These are phyloP conservation scores for Oophaga sylvatica DNA, from an alignment of 2,797 vertebrate genomes.

Conservation along the genomic window DNA sequence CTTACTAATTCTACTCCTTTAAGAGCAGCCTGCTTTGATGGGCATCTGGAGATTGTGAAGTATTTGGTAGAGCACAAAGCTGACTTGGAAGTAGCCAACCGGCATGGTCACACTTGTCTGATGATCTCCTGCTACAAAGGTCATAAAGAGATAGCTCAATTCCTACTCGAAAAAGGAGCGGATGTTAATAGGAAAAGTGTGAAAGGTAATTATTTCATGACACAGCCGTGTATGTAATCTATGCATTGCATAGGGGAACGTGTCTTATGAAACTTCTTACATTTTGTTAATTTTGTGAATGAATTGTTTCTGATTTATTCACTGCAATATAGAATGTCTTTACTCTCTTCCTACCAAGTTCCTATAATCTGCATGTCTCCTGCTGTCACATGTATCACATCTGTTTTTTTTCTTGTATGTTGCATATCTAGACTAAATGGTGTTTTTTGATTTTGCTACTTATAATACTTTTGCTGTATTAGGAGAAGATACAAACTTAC, in stretches of 20 bases:
- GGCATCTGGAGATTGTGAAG: conserved; percentile 94
- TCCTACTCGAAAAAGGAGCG: conserved; percentile 93
- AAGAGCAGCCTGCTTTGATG: conserved; percentile 95
- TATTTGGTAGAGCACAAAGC: conserved; percentile 97
- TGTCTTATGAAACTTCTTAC: neutral
- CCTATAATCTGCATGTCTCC: neutral
- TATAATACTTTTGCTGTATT: neutral
- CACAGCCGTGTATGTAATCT: neutral
- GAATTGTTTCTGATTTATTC: neutral
- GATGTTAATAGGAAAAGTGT: conserved; percentile 98
- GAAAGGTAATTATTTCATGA: conserved; percentile 82
- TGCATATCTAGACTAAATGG: neutral
- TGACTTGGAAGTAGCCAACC: conserved; percentile 96
- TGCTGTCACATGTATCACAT: neutral
- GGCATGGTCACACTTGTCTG: conserved; percentile 95
- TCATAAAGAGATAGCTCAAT: conserved; percentile 96
- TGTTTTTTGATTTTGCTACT: no score
- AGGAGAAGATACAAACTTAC: no score
- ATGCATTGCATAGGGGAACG: neutral
- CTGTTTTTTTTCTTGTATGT: neutral
- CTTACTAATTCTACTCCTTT: conserved; percentile 95
- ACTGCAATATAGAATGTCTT: neutral
- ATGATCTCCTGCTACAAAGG: conserved; percentile 99
- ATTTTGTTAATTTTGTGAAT: neutral
- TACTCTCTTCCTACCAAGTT: neutral